These are phyloP conservation scores for Chrysogorgia sp. DNA, from an alignment of 92 coral and sea anemone species.

Conservation along the genomic window DNA sequence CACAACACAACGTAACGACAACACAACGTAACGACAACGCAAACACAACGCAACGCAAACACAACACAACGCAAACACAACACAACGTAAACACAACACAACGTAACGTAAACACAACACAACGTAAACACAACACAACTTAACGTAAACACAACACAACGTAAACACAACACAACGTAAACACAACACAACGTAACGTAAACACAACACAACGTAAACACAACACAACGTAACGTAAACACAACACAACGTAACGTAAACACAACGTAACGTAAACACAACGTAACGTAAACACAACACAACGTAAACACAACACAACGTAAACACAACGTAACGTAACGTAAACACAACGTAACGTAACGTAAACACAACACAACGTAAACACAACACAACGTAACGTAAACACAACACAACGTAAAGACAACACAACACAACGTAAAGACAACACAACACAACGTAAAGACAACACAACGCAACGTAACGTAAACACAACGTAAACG, in stretches of 20 bases:
- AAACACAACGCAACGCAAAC: background rate
- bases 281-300: background rate
- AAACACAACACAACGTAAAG: background rate
- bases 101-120: too few species aligned
- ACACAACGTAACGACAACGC: background rate
- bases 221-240: background rate
- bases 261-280: background rate
- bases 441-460: background rate
- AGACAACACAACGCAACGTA: background rate
- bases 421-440: background rate
- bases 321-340: too few species aligned
- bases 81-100: background rate
- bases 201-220: too few species aligned
- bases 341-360: too few species aligned
- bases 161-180: too few species aligned
- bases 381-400: background rate
- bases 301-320: background rate
- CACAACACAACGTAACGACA: too few species aligned
- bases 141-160: too few species aligned
- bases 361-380: too few species aligned
- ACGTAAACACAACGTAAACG: background rate
- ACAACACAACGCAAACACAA: background rate
- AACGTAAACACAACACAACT: too few species aligned
- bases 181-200: too few species aligned
- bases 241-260: background rate